A percentile compares a stretch with the other conserved stretches of the same genome.
Conservation (phyloP, 2,888 invertebrate species). For the Polietes domitor region DNA sequence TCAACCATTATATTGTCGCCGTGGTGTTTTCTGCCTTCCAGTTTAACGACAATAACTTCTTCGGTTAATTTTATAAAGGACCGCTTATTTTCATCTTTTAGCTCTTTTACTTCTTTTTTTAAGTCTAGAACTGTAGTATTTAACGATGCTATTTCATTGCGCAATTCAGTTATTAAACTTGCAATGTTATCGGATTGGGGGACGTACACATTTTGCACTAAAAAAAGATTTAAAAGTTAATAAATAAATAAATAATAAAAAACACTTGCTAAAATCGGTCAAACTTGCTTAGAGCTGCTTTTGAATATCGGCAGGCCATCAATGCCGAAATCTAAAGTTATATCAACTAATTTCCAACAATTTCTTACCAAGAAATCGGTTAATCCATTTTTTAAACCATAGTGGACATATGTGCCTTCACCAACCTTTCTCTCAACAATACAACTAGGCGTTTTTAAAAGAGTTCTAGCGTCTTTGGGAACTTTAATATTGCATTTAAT, state of each 20-base stretch:
- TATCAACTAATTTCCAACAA: slow-evolving; percentile 37
- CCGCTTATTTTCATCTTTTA: too few species aligned
- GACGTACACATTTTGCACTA: slow-evolving; percentile 23
- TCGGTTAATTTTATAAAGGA: too few species aligned
- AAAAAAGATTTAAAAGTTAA: neutral
- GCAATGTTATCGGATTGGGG: slow-evolving; percentile 7
- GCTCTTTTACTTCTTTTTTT: neutral
- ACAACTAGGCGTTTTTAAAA: too few species aligned
- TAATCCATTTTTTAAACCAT: slow-evolving; percentile 45
- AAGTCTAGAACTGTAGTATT: neutral
- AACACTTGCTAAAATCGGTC: slow-evolving; percentile 49
- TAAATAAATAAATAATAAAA: too few species aligned
- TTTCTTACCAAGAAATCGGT: slow-evolving; percentile 41
- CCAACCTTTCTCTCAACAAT: too few species aligned
- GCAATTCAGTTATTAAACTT: neutral
- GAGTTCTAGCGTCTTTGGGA: too few species aligned
- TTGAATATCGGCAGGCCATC: slow-evolving; percentile 61
- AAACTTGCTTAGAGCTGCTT: slow-evolving; percentile 53
- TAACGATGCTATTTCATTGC: neutral
- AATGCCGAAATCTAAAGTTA: slow-evolving; percentile 57
- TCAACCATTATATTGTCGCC: too few species aligned
- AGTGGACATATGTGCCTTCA: slow-evolving; percentile 45
- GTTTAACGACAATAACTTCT: too few species aligned
- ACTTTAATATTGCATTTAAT: too few species aligned
- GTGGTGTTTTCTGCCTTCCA: too few species aligned